Evolutionary conservation across 2,113 vertebrate genomes (phyloP), one percentile per base, ranked within the genome.

Genomic region (Atrichornis clamosus): DNA sequence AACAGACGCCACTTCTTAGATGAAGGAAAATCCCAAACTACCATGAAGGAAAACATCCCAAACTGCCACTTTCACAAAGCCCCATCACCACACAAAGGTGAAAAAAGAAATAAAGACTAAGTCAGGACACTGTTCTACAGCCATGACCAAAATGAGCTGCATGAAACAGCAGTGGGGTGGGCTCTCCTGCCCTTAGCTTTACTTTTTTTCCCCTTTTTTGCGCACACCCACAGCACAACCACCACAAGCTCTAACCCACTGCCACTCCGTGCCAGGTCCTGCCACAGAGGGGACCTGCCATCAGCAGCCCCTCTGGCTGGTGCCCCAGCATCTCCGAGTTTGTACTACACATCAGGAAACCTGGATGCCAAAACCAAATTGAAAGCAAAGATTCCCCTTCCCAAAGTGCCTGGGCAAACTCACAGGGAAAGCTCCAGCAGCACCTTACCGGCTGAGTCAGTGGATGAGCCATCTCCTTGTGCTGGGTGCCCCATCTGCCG

Each of bases 381-480:
- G 30, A 42, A 86, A 86, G 67, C 52, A 77, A 49, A 79, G 68
- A 87, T 53, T n/a, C 62, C 76, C 90, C 11, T 88, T 75, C 87
- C 84, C 84, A 11, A 89, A 92, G 79, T 23, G 73, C 73, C 87
- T 73, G 58, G 76, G 68, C 60, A 90, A 77, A 86, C 76, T 92
- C 55, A 28, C 63, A 20, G 80, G 76, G 72, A 90, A 46, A 90
- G 85, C 78, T 74, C 15, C 27, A 73, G 79, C 84, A 74, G 35
- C 77, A 93, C 95, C 96, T 96, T 96, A 95, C 96, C 91, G 35
- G 68, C 62, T 92, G 91, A 95, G 84, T 89, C 86, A 88, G 84
- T 68, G 93, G 62, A 87, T 95, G 93, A 96, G 95, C 63, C 95
- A 93, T 96, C 94, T 95, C 93, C 93, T 87, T 91, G 88, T 64